phyloP scores from a whole-genome alignment of 2,888 invertebrate species.

The Nebria brevicollis region DNA sequence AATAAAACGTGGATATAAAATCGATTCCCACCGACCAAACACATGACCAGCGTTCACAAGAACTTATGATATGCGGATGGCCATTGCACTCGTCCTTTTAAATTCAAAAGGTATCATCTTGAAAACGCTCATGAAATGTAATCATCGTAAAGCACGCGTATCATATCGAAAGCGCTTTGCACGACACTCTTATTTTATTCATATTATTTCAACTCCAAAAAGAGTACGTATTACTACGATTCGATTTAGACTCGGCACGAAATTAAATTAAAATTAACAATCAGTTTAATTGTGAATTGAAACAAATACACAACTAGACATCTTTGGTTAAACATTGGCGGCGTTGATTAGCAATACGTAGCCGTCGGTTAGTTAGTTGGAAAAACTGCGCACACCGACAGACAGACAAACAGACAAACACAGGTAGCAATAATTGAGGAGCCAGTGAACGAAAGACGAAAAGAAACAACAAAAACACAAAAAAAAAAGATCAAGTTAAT shows the following conservation, averaged over 20 bases:
- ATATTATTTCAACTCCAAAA: too few relatives aligned
- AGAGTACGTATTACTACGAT: too few relatives aligned
- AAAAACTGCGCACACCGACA: background rate
- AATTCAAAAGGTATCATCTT: background rate
- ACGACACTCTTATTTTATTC: too few relatives aligned
- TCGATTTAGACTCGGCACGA: too few relatives aligned
- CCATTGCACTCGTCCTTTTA: background rate
- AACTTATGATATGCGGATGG: background rate
- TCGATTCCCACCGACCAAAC: background rate
- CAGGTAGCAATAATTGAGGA: background rate
- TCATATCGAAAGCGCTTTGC: too few relatives aligned
- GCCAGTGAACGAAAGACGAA: background rate
- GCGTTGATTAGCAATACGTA: background rate
- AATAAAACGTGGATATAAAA: background rate
- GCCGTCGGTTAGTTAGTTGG: background rate
- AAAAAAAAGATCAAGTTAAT: background rate
- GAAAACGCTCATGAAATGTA: background rate
- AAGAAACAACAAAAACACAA: background rate
- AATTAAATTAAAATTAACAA: too few relatives aligned
- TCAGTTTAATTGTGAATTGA: background rate
- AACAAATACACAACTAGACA: background rate
- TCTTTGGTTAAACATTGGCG: background rate
- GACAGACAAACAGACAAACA: background rate
- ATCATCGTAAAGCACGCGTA: background rate
- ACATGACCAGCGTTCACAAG: background rate